phyloP scores from a whole-genome alignment of 1,140 invertebrate species.

The Brachionus rotundiformis region DNA sequence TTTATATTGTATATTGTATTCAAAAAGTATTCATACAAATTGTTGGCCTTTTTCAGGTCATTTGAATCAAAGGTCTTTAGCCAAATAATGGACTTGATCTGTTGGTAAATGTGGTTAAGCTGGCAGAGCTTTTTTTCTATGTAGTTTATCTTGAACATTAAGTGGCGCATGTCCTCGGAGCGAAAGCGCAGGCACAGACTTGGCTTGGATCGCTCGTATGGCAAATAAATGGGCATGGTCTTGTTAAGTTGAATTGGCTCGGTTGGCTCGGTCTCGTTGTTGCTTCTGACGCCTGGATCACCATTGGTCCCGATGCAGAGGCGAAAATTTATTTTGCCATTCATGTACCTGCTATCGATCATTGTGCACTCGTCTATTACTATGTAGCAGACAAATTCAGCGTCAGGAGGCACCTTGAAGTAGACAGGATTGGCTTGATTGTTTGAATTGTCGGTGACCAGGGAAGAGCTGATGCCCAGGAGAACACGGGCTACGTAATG shows the following conservation, averaged over 20 bases:
- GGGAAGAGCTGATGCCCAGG: neutral
- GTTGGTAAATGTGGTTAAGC: neutral
- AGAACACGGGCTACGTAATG: neutral
- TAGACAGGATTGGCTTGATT: too few relatives aligned
- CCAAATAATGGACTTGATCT: slow-evolving; percentile 4
- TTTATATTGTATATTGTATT: neutral
- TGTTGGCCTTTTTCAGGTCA: neutral
- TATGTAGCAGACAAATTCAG: slow-evolving; percentile 3
- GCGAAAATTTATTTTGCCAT: neutral
- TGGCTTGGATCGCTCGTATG: slow-evolving; percentile 11
- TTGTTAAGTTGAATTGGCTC: slow-evolving; percentile 17
- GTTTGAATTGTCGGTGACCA: neutral
- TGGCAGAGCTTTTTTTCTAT: neutral
- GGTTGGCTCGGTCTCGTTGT: neutral
- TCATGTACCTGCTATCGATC: slow-evolving; percentile 9
- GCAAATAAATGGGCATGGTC: slow-evolving; percentile 8
- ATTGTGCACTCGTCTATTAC: slow-evolving; percentile 18
- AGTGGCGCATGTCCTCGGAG: slow-evolving; percentile 28
- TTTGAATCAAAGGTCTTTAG: neutral
- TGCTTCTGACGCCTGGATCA: neutral
- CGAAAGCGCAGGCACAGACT: neutral
- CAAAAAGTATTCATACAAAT: neutral
- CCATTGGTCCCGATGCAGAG: slow-evolving; percentile 18
- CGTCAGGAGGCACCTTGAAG: neutral
- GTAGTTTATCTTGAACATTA: slow-evolving; percentile 46